Conservation (phyloP, 2,113 vertebrate species). For the Micromys minutus region DNA sequence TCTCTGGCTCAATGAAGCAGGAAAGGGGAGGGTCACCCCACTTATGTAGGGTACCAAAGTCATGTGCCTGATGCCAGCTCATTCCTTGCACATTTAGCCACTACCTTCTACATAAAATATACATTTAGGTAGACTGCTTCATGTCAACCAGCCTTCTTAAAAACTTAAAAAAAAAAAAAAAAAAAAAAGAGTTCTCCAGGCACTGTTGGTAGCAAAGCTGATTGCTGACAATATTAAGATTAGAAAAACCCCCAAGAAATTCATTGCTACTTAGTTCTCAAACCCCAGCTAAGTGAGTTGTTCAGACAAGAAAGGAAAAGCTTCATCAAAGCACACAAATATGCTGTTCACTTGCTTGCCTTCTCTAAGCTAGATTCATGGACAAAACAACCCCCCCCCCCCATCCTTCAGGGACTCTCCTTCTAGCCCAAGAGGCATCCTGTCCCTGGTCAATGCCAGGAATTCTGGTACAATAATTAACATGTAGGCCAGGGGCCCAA, state of each 20-base stretch:
- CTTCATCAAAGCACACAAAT: not conserved
- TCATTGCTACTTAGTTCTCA: slow-evolving; percentile 23
- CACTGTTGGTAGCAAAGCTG: not conserved
- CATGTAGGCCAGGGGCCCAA: slow-evolving; percentile 70
- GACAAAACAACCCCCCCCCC: slow-evolving; percentile 11
- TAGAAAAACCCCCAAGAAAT: slow-evolving; percentile 2
- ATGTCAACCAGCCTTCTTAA: not conserved
- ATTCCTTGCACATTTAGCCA: not conserved
- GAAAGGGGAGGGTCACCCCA: not conserved
- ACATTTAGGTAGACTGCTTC: not conserved
- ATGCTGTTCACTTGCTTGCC: slow-evolving; percentile 33
- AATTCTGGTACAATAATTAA: slow-evolving; percentile 85
- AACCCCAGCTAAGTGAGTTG: not conserved
- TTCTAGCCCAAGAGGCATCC: slow-evolving; percentile 59
- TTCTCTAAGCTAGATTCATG: slow-evolving; percentile 52
- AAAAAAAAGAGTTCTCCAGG: not conserved
- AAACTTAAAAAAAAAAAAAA: no score
- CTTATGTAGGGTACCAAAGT: not conserved
- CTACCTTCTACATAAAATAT: not conserved
- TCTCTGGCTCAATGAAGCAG: not conserved
- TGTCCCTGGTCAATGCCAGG: slow-evolving; percentile 72
- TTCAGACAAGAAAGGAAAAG: slow-evolving; percentile 27
- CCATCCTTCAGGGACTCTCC: not conserved
- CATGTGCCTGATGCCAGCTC: not conserved
- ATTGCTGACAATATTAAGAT: slow-evolving; percentile 17